These are phyloP conservation scores for Potamilus streckersoni DNA, from an alignment of 1,140 invertebrate species.

Conservation along the genomic window DNA sequence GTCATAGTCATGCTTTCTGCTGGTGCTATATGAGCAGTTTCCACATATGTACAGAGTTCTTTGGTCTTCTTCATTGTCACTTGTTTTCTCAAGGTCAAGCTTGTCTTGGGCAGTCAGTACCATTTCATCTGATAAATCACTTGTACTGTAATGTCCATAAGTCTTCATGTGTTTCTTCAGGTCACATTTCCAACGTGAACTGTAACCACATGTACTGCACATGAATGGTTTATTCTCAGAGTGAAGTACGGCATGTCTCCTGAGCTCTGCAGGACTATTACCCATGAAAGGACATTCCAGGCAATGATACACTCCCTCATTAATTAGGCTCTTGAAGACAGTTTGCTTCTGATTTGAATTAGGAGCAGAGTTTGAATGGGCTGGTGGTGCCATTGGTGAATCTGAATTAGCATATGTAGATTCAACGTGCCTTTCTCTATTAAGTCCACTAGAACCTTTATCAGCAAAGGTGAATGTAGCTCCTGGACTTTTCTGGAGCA, in stretches of 20 bases:
- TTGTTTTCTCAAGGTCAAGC: constrained; percentile 11
- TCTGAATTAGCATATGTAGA: constrained; percentile 1
- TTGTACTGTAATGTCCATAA: constrained; percentile 52
- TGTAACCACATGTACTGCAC: constrained; percentile 63
- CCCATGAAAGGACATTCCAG: constrained; percentile 64
- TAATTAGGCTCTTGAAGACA: constrained; percentile 48
- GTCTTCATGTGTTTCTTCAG: constrained; percentile 66
- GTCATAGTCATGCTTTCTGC: constrained; percentile 45
- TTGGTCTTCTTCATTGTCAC: constrained; percentile 34
- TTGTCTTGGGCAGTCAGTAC: background rate
- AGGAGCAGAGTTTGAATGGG: background rate
- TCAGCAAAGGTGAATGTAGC: constrained; percentile 6
- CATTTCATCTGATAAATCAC: background rate
- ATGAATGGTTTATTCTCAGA: constrained; percentile 66
- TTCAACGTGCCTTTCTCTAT: background rate
- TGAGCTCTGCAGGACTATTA: constrained; percentile 62
- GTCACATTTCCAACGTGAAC: constrained; percentile 67
- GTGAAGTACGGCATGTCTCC: constrained; percentile 62
- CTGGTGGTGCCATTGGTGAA: constrained; percentile 11
- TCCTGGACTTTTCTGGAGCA: constrained; percentile 4
- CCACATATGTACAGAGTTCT: constrained; percentile 44
- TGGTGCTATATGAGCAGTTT: constrained; percentile 51
- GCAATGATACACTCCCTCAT: constrained; percentile 58
- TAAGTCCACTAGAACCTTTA: background rate
- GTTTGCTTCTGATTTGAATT: constrained; percentile 24